Evolutionary conservation across 2,113 vertebrate genomes (phyloP).

Genomic region (Macrotus californicus): DNA sequence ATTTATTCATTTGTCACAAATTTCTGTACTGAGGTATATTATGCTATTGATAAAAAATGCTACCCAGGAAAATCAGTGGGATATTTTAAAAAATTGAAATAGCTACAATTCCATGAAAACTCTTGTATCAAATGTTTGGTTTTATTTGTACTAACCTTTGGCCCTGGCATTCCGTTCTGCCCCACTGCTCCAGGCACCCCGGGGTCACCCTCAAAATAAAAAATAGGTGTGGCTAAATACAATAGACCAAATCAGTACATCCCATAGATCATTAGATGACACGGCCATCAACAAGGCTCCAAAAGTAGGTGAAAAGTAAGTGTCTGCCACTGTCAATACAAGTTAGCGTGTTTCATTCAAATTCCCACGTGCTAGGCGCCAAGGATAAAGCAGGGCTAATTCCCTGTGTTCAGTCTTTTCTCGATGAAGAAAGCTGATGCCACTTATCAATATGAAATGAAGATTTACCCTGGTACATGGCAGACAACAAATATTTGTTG

Average conservation of each 20-base stretch:
- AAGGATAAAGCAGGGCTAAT: not conserved
- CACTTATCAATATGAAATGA: not conserved
- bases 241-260: not conserved
- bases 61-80: not conserved
- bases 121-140: not conserved
- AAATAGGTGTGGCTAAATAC: slow-evolving; percentile 24
- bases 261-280: not conserved
- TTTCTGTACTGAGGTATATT: not conserved
- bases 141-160: slow-evolving; percentile 85
- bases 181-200: slow-evolving; percentile 85
- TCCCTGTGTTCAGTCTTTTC: not conserved
- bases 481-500: not conserved
- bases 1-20: slow-evolving; percentile 35
- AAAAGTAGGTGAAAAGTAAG: not conserved
- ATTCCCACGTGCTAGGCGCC: not conserved
- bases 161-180: slow-evolving; percentile 87
- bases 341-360: not conserved
- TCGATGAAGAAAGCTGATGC: slow-evolving; percentile 1
- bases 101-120: not conserved
- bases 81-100: not conserved
- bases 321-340: not conserved
- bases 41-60: not conserved
- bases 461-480: not conserved
- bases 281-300: not conserved
- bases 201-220: slow-evolving; percentile 87